phyloP scores from a whole-genome alignment of 2,797 vertebrate genomes.

The Botia kubotai region DNA sequence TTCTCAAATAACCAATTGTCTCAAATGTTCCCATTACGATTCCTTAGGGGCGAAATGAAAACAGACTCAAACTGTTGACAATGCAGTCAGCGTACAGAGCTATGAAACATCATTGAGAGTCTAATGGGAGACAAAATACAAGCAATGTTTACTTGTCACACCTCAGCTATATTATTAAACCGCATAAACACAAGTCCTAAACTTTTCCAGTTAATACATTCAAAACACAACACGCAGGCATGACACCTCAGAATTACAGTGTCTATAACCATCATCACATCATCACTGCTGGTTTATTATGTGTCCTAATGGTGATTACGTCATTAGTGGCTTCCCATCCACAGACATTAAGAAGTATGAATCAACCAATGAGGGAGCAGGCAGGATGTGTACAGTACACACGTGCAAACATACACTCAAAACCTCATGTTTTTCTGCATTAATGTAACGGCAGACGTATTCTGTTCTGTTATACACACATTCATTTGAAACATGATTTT shows the following conservation, averaged over 20 bases:
- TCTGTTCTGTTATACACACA: too few species aligned
- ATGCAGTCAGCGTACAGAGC: too few species aligned
- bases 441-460: too few species aligned
- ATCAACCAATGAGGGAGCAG: conserved; percentile 2
- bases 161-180: too few species aligned
- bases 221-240: background rate
- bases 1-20: too few species aligned
- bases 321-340: conserved; percentile 29
- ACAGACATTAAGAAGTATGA: background rate
- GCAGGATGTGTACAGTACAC: background rate
- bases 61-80: too few species aligned
- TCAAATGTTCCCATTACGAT: too few species aligned
- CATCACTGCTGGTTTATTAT: conserved; percentile 12
- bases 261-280: background rate
- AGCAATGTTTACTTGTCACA: background rate
- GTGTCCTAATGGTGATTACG: conserved; percentile 20
- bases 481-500: too few species aligned
- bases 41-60: too few species aligned
- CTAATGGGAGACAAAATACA: background rate
- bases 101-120: too few species aligned
- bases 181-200: background rate
- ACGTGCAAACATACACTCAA: too few species aligned
- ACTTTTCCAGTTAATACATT: background rate
- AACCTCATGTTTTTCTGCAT: background rate
- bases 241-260: background rate